phyloP scores from a whole-genome alignment of 2,113 vertebrate species.

The Phrynocephalus versicolor region DNA sequence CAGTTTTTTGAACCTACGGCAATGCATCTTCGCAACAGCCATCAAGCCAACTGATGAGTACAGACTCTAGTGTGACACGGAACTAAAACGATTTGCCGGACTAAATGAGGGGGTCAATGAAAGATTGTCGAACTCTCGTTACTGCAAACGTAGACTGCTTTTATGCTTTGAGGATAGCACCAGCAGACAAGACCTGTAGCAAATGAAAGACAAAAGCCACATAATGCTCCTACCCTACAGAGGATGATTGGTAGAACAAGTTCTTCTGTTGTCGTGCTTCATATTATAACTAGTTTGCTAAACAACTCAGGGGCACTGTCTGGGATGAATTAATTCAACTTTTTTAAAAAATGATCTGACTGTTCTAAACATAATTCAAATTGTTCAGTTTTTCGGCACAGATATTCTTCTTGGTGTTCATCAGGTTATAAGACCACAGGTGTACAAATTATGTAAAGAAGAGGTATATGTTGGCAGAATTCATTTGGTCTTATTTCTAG shows the following conservation, averaged over 20 bases:
- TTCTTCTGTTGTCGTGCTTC: slow-evolving; percentile 14
- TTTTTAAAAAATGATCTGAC: not conserved
- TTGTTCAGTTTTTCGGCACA: not conserved
- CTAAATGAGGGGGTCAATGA: not conserved
- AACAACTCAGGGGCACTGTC: slow-evolving; percentile 7
- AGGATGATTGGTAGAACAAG: not conserved
- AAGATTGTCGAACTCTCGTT: slow-evolving; percentile 22
- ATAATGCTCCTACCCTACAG: not conserved
- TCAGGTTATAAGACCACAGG: not conserved
- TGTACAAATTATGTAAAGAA: not conserved
- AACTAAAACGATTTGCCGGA: fast-evolving
- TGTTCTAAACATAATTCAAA: not conserved
- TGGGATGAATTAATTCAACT: not conserved
- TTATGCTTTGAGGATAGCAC: not conserved
- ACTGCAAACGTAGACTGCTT: slow-evolving; percentile 33
- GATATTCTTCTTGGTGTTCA: not conserved
- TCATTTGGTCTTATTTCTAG: not conserved
- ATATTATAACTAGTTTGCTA: slow-evolving; percentile 10
- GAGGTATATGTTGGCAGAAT: not conserved
- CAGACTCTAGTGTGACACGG: slow-evolving; percentile 6
- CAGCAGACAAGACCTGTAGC: slow-evolving; percentile 21
- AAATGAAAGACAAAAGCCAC: slow-evolving; percentile 6
- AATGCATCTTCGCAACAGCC: slow-evolving; percentile 62
- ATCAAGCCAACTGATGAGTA: slow-evolving; percentile 52
- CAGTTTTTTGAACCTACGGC: slow-evolving; percentile 70